Base-by-base conservation (phyloP, 2,113 vertebrate genomes). In the Entomyzon cyanotis region DNA sequence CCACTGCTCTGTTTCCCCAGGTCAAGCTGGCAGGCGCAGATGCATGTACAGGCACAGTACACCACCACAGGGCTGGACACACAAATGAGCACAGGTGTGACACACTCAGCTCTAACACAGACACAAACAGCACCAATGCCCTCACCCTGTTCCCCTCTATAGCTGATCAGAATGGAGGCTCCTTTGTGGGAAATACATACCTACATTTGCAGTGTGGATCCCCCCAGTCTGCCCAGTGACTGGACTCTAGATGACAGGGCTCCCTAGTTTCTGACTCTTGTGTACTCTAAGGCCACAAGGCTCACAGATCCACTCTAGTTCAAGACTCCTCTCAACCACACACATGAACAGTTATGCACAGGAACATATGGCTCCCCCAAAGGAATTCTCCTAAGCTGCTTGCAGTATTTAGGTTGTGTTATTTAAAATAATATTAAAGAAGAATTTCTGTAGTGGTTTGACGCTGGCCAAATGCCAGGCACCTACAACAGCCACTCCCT, bases 21-120 rank as follows among this genome's bases (percentile, higher is more conserved):
- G n/a, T 71, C 16, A 28, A 52, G 28, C 4, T 8, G 27, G 28
- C 5, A 55, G 35, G 7, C 71, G 69, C 11, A 16, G 11, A 2
- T 11, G 52, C 6, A 41, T 25, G 14, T 19, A 15, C 13, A 24
- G 2, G 7, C 30, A 21, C 12, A n/a, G 35, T 18, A 6, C 27
- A 27, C 1, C 1, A 13, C 27, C 17, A 11, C 27, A 4, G 1
- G 3, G 9, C 39, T 42, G 20, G 23, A 7, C 11, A 35, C 35
- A 37, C 14, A 22, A 21, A 25, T 39, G 44, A n/a, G 23, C 20
- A 24, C 8, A 16, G 19, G 17, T 31, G 17, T 31, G 18, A 35
- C 33, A 68, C 19, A 31, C 28, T 30, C 20, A 56, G 13, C 17
- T 56, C 33, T 67, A 37, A 78, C 22, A 22, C 19, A 59, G 22